phyloP scores from a whole-genome alignment of 2,888 invertebrate species.

The Timandra comae region DNA sequence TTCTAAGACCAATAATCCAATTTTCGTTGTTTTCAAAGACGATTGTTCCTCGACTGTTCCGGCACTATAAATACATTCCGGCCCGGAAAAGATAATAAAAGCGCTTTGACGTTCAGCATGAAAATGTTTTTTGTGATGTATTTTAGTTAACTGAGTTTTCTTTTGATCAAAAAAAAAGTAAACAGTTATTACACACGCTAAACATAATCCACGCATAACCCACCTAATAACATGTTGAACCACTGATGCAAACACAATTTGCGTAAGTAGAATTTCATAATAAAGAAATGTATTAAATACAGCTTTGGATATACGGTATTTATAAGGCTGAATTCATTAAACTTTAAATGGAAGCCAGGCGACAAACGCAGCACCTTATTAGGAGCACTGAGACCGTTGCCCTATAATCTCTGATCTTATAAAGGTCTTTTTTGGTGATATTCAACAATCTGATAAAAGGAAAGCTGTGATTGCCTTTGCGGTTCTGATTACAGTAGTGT shows the following conservation, averaged over 20 bases:
- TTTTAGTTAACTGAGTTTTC: too few species aligned
- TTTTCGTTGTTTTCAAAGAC: slow-evolving; percentile 12
- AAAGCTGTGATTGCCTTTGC: slow-evolving; percentile 4
- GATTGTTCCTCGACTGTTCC: slow-evolving; percentile 20
- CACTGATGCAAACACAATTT: slow-evolving; percentile 24
- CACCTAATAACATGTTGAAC: slow-evolving; percentile 15
- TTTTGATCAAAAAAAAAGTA: background rate
- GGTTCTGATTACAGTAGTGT: background rate
- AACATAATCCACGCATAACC: slow-evolving; percentile 10
- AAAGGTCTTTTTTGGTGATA: slow-evolving; percentile 13
- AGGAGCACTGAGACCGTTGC: slow-evolving; percentile 36
- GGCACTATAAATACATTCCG: slow-evolving; percentile 31
- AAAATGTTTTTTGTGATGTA: too few species aligned
- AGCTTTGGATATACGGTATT: slow-evolving; percentile 27
- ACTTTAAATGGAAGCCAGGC: slow-evolving; percentile 32
- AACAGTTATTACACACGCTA: slow-evolving; percentile 5
- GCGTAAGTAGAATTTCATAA: slow-evolving; percentile 27
- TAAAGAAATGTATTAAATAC: slow-evolving; percentile 17
- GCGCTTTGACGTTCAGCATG: background rate
- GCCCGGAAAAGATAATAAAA: slow-evolving; percentile 5
- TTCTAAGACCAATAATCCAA: slow-evolving; percentile 23
- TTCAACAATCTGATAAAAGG: slow-evolving; percentile 1
- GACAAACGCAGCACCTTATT: slow-evolving; percentile 37
- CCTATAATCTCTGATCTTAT: slow-evolving; percentile 40
- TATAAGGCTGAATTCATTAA: slow-evolving; percentile 37